Evolutionary conservation across 1,140 invertebrate genomes (phyloP), one percentile per base, ranked within the genome.

Genomic region (Ridgeia piscesae): DNA sequence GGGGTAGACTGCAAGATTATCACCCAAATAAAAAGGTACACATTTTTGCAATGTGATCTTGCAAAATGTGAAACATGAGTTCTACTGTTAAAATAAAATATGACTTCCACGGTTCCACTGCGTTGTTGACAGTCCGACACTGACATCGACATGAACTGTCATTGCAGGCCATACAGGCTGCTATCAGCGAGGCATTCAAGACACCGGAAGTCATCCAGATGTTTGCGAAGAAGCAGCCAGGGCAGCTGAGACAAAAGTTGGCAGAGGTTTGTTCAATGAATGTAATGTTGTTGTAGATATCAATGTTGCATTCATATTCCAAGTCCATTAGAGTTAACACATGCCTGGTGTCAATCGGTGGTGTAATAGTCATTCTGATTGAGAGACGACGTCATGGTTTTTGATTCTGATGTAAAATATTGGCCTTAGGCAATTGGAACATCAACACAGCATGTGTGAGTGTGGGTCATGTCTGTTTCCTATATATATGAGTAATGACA

Each of bases 151-250:
- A 77, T 77, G 17, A 90, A 90, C 35, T 90, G 92, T 91, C n/a
- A 91, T 94, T 94, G 88, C 93, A 98, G 97, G 97, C 97, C 14
- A 98, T 97, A 91, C 97, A 97, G 96, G 97, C 97, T 94, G 97
- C 97, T 91, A 98, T 98, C 35, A 97, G 97, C 93, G 96, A 97
- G 94, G 97, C 97, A 11, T 98, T 98, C 94, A 96, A 97, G 95
- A 98, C 97, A 8, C 97, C 98, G 35, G 97, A 97, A 95, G 97
- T 98, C 0, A 98, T 98, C 34, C 95, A 96, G 94, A 96, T 98
- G 96, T 98, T 98, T 97, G 97, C 97, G 21, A 97, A 97, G 94
- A 97, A 97, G 94, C 97, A 98, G 94, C 97, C 97, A n/a, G 96
- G 96, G 34, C 97, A 97, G 94, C 95, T 98, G 48, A 94, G 97